Percentiles rank a stretch among this genome's conserved stretches.
phyloP scores from a whole-genome alignment of 2,888 invertebrate genomes.

The Anthophora plumipes region DNA sequence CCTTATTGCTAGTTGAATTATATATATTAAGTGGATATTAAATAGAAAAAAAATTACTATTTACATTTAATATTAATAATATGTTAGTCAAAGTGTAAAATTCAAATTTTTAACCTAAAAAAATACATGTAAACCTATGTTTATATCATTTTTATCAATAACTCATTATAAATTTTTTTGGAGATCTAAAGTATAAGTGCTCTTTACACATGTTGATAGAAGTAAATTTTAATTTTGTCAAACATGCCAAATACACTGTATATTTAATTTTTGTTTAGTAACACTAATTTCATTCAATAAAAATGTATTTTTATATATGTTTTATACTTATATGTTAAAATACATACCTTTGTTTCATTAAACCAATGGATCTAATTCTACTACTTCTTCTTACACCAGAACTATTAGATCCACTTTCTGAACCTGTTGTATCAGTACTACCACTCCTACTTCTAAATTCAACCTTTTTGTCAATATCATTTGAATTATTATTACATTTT shows the following conservation, averaged over 20 bases:
- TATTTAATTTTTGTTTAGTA: no score
- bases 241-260: no score
- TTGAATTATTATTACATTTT: constrained; percentile 67
- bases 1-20: neutral
- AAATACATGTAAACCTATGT: no score
- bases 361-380: constrained; percentile 91
- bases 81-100: no score
- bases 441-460: constrained; percentile 82
- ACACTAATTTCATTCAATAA: neutral
- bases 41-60: no score
- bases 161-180: no score
- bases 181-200: no score
- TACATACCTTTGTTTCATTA: constrained; percentile 87
- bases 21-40: neutral
- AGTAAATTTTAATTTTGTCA: no score
- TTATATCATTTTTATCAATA: neutral
- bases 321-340: constrained; percentile 11
- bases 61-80: no score
- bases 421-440: constrained; percentile 83
- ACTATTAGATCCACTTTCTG: constrained; percentile 83
- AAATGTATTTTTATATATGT: neutral
- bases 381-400: constrained; percentile 89
- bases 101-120: no score
- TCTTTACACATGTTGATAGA: no score
- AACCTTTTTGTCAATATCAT: constrained; percentile 78